Evolutionary conservation across 2,888 invertebrate species (phyloP).

Genomic region (Dromius quadrimaculatus): DNA sequence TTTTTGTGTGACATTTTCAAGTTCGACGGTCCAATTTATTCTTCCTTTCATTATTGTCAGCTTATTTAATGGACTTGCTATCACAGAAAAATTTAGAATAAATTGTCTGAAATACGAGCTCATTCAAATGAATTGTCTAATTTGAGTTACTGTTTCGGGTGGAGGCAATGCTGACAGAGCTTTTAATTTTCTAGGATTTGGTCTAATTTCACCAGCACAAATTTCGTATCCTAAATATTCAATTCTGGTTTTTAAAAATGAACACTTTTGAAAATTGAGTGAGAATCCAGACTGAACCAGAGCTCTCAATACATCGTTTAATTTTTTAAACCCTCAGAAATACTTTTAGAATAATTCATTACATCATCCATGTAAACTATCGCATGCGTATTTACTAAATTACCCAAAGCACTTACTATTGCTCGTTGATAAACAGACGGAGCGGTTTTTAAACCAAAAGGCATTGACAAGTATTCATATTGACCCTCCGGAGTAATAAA

Average conservation of each 20-base stretch:
- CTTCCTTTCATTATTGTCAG: background rate
- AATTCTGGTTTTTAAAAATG: slow-evolving; percentile 20
- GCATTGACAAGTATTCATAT: slow-evolving; percentile 33
- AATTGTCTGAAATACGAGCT: slow-evolving; percentile 7
- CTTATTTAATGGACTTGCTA: background rate
- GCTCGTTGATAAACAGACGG: slow-evolving; percentile 26
- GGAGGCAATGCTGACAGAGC: slow-evolving; percentile 4
- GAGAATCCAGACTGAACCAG: slow-evolving; percentile 4
- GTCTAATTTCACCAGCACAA: slow-evolving; percentile 27
- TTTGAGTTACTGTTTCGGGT: slow-evolving; percentile 22
- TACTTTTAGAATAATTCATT: background rate
- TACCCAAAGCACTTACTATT: slow-evolving; percentile 10
- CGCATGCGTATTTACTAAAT: slow-evolving; percentile 12
- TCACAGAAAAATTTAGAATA: background rate
- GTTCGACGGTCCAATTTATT: slow-evolving; percentile 3
- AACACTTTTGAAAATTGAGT: slow-evolving; percentile 21
- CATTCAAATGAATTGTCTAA: slow-evolving; percentile 16
- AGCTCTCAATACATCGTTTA: background rate
- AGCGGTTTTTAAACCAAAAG: slow-evolving; percentile 22
- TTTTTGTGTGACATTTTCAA: background rate
- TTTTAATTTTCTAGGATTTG: slow-evolving; percentile 26
- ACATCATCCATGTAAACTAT: slow-evolving; percentile 7
- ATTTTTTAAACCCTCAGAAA: background rate
- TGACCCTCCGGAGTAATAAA: slow-evolving; percentile 5
- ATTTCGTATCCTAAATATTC: slow-evolving; percentile 44